Percentiles rank a stretch among this genome's conserved stretches.
Evolutionary conservation across 2,113 vertebrate species (phyloP).

Genomic region (Maylandia zebra): DNA sequence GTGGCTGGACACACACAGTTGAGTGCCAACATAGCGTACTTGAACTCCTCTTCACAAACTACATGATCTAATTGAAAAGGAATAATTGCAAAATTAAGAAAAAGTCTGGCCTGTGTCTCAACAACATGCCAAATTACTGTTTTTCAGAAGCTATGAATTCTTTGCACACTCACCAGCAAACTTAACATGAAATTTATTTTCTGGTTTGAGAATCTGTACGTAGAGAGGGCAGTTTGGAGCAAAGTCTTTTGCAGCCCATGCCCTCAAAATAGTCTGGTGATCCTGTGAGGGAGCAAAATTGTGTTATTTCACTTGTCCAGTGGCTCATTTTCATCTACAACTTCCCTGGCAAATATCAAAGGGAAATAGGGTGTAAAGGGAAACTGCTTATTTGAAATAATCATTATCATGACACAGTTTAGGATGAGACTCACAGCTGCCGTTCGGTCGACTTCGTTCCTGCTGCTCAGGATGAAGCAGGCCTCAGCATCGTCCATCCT

Average conservation of each 20-base stretch:
- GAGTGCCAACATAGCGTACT: slow-evolving; percentile 96
- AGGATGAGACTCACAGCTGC: slow-evolving; percentile 79
- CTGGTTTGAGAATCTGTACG: slow-evolving; percentile 95
- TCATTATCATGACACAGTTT: background rate
- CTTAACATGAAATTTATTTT: slow-evolving; percentile 99
- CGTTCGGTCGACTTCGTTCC: slow-evolving; percentile 92
- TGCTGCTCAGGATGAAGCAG: slow-evolving; percentile 96
- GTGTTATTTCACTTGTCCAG: background rate
- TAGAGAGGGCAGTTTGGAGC: slow-evolving; percentile 97
- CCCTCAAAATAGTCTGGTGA: slow-evolving; percentile 95
- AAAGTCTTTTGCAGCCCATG: slow-evolving; percentile 98
- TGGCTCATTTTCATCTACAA: background rate
- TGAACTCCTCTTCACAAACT: slow-evolving; percentile 98
- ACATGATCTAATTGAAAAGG: slow-evolving; percentile 82
- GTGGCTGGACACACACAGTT: slow-evolving; percentile 98
- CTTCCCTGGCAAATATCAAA: background rate
- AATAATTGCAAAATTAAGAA: background rate
- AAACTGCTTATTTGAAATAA: background rate
- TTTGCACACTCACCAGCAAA: slow-evolving; percentile 83
- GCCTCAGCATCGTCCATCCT: slow-evolving; percentile 98
- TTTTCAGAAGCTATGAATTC: too few relatives aligned
- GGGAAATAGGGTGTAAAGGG: background rate
- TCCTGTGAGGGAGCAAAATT: slow-evolving; percentile 65
- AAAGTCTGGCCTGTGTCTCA: background rate
- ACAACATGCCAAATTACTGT: background rate